These are phyloP conservation scores for Gymnarchus niloticus DNA, from an alignment of 2,113 vertebrate genomes.

Conservation along the genomic window DNA sequence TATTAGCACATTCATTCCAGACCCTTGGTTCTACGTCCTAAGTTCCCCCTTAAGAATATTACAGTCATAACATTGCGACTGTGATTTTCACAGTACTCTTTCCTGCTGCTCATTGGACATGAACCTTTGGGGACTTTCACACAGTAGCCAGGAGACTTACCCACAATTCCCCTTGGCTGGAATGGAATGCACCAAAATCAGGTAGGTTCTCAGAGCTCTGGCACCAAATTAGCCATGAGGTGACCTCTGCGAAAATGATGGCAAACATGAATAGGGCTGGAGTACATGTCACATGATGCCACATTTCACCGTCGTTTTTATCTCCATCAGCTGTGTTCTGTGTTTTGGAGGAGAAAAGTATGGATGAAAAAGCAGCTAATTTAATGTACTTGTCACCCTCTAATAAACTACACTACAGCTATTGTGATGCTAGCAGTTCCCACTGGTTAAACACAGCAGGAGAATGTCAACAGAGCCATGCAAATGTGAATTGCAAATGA, in stretches of 20 bases:
- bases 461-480: not conserved
- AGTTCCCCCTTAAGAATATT: too few species aligned
- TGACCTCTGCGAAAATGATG: too few species aligned
- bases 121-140: not conserved
- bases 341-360: too few species aligned
- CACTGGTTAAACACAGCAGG: constrained; percentile 28
- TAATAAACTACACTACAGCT: constrained; percentile 35
- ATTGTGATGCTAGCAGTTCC: constrained; percentile 34
- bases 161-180: not conserved
- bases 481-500: not conserved
- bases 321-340: not conserved
- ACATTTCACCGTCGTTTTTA: not conserved
- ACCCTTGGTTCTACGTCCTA: too few species aligned
- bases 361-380: not conserved
- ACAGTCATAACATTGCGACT: too few species aligned
- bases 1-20: too few species aligned
- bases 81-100: not conserved
- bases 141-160: not conserved
- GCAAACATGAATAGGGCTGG: not conserved
- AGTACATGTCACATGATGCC: not conserved
- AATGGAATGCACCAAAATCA: not conserved
- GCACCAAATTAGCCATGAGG: too few species aligned
- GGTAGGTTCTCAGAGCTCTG: not conserved
- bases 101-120: not conserved
- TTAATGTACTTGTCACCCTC: not conserved